Conservation (phyloP, 1,140 invertebrate genomes). For the Penaeus chinensis region DNA sequence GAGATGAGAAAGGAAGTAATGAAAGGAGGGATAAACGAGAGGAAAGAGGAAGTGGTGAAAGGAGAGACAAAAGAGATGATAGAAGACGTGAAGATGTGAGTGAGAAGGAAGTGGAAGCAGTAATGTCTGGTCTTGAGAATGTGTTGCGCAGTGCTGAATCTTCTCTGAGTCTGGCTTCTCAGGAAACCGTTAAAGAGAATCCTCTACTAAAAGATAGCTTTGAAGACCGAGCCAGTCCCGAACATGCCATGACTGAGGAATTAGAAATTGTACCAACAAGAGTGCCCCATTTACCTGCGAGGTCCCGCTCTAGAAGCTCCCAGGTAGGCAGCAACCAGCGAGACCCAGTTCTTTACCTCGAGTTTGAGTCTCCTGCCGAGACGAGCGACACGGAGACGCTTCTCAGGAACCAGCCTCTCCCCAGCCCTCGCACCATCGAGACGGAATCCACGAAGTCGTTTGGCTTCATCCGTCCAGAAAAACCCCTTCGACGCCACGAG, state of each 20-base stretch:
- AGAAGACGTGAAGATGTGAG: constrained; percentile 75
- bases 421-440: constrained; percentile 61
- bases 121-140: constrained; percentile 85
- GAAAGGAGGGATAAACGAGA: constrained; percentile 13
- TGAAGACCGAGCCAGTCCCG: constrained; percentile 61
- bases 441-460: constrained; percentile 62
- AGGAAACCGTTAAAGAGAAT: constrained; percentile 63
- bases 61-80: not conserved
- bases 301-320: constrained; percentile 72
- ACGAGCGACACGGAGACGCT: constrained; percentile 63
- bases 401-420: constrained; percentile 19
- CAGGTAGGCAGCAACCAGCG: constrained; percentile 70
- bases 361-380: constrained; percentile 73
- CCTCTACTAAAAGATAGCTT: constrained; percentile 41
- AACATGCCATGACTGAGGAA: constrained; percentile 66
- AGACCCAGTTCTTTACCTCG: constrained; percentile 72
- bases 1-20: constrained; percentile 9
- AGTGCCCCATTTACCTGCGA: constrained; percentile 74
- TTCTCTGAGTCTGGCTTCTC: constrained; percentile 72
- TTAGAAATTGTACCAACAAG: constrained; percentile 75
- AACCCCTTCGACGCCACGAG: constrained; percentile 51
- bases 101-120: constrained; percentile 87
- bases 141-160: constrained; percentile 86
- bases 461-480: constrained; percentile 58
- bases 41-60: not conserved